A percentile compares a stretch with the other conserved stretches of the same genome.
Evolutionary conservation across 2,113 vertebrate species (phyloP).

Genomic region (Hydrolagus affinis): DNA sequence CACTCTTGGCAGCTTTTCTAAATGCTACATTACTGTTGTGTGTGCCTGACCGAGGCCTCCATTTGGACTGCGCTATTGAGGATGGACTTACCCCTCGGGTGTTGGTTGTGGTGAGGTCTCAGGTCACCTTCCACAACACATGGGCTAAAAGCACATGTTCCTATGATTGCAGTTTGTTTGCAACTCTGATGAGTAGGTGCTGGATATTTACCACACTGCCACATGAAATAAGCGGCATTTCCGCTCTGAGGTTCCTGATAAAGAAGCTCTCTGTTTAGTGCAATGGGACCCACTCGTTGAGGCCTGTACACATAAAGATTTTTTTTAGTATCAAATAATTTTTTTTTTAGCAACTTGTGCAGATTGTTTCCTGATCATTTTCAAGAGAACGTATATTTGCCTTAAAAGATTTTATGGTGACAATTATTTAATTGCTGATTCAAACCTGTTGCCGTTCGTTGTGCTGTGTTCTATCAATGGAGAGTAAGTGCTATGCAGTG

Average conservation of each 20-base stretch:
- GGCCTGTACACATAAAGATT: neutral
- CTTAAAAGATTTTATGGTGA: neutral
- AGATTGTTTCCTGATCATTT: neutral
- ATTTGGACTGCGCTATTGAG: neutral
- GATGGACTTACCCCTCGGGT: neutral
- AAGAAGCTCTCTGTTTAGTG: neutral
- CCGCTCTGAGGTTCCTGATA: neutral
- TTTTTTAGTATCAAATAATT: neutral
- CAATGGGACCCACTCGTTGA: neutral
- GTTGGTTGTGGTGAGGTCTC: neutral
- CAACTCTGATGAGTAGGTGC: too few species aligned
- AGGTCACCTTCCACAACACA: too few species aligned
- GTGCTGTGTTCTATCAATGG: too few species aligned
- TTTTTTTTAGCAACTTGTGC: too few species aligned
- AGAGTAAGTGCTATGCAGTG: too few species aligned
- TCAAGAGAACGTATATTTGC: neutral
- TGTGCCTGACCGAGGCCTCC: too few species aligned
- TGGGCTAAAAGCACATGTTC: too few species aligned
- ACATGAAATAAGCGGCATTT: neutral
- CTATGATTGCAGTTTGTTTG: too few species aligned
- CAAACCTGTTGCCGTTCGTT: too few species aligned
- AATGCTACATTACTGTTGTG: too few species aligned
- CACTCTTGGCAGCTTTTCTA: too few species aligned
- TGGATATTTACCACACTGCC: neutral
- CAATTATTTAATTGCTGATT: neutral